phyloP scores from a whole-genome alignment of 2,888 invertebrate genomes.

The Leptopilina syphax region DNA sequence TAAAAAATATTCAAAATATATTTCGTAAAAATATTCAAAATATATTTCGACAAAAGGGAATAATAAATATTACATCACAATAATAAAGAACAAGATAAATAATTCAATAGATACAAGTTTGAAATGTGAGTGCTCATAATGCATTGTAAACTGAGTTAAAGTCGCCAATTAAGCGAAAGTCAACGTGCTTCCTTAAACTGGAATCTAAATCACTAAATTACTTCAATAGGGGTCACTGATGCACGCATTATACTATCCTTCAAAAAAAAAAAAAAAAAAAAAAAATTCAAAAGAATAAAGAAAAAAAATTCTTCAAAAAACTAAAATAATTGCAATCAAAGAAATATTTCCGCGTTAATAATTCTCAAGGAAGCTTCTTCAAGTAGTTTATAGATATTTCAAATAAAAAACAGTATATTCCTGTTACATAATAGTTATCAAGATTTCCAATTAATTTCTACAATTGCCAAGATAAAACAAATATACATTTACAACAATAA shows the following conservation, averaged over 20 bases:
- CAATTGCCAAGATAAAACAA: constrained; percentile 24
- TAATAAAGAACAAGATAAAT: background rate
- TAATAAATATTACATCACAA: too few relatives aligned
- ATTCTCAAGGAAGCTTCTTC: background rate
- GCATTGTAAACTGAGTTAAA: constrained; percentile 17
- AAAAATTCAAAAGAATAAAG: background rate
- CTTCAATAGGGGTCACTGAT: constrained; percentile 29
- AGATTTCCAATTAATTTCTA: background rate
- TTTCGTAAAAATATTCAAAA: background rate
- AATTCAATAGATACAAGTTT: constrained; percentile 1
- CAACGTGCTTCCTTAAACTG: constrained; percentile 30
- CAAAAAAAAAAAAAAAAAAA: background rate
- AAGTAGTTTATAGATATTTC: background rate
- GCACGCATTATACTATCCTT: background rate
- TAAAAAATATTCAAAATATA: too few relatives aligned
- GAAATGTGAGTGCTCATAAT: background rate
- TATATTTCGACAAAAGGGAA: background rate
- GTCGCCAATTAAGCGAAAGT: constrained; percentile 32
- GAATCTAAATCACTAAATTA: constrained; percentile 39
- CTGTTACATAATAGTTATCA: constrained; percentile 3
- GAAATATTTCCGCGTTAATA: background rate
- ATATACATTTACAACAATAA: background rate
- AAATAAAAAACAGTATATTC: background rate
- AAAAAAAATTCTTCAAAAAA: background rate
- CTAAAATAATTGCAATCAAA: background rate